These are phyloP conservation scores for Tachyglossus aculeatus DNA, from an alignment of 2,797 vertebrate species.

Conservation along the genomic window DNA sequence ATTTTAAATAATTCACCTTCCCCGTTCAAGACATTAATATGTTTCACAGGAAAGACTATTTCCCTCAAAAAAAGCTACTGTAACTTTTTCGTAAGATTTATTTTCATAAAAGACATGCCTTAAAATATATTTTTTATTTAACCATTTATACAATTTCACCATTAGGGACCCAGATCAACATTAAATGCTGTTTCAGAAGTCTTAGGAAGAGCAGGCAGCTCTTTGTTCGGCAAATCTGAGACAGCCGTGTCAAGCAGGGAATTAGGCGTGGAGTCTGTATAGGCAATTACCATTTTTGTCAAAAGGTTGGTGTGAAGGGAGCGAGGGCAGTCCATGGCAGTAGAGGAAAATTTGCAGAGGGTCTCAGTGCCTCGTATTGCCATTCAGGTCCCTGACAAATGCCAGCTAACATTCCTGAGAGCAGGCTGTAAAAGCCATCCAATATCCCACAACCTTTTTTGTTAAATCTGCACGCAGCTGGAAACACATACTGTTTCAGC, in stretches of 20 bases:
- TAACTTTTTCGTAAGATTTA: no score
- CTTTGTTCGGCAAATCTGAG: neutral
- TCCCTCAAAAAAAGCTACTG: no score
- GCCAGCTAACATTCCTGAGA: neutral
- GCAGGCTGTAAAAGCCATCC: constrained; percentile 11
- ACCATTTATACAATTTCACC: no score
- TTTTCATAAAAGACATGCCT: no score
- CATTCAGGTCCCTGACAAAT: neutral
- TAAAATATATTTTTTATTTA: no score
- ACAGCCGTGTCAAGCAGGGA: neutral
- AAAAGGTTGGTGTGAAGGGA: neutral
- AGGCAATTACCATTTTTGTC: neutral
- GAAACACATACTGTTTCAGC: constrained; percentile 16
- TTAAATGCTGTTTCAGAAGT: neutral
- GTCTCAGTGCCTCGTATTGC: neutral
- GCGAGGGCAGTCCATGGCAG: neutral
- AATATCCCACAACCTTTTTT: neutral
- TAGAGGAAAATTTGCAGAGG: neutral
- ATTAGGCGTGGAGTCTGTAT: neutral
- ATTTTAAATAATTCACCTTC: no score
- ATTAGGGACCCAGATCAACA: no score
- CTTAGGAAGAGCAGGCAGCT: neutral
- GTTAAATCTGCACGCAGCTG: neutral
- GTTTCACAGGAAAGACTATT: no score
- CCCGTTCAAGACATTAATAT: no score